Conservation (phyloP, 2,113 vertebrate species). For the Microtus oregoni region DNA sequence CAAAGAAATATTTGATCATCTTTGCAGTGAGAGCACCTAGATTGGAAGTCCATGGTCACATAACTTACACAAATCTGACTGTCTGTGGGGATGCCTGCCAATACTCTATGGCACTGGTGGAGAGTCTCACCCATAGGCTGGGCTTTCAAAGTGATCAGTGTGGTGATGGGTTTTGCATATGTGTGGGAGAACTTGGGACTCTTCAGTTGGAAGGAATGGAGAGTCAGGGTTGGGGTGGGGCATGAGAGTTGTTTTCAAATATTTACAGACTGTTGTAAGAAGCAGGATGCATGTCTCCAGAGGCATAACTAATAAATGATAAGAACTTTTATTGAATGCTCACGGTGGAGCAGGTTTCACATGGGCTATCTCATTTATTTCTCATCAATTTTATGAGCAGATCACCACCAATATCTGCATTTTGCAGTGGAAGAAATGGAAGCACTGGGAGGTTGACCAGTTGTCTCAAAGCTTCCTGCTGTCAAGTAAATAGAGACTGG, state of each 20-base stretch:
- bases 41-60: background rate
- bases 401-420: background rate
- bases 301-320: background rate
- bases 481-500: background rate
- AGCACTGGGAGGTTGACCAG: background rate
- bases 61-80: background rate
- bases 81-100: fast-evolving
- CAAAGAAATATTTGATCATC: background rate
- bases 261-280: background rate
- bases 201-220: background rate
- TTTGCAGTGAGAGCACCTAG: background rate
- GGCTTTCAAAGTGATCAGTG: background rate
- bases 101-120: background rate
- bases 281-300: background rate
- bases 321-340: background rate
- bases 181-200: background rate
- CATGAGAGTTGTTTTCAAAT: background rate
- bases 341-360: background rate
- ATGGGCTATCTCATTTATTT: background rate
- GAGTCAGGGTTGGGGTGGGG: background rate
- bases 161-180: background rate
- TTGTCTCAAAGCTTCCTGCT: background rate
- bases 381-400: background rate
- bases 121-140: fast-evolving
- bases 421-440: slow-evolving; percentile 1